Percentiles rank a stretch among this genome's conserved stretches.
These are phyloP conservation scores for Drosophila neonasuta DNA, from an alignment of 2,888 invertebrate species.

Conservation along the genomic window DNA sequence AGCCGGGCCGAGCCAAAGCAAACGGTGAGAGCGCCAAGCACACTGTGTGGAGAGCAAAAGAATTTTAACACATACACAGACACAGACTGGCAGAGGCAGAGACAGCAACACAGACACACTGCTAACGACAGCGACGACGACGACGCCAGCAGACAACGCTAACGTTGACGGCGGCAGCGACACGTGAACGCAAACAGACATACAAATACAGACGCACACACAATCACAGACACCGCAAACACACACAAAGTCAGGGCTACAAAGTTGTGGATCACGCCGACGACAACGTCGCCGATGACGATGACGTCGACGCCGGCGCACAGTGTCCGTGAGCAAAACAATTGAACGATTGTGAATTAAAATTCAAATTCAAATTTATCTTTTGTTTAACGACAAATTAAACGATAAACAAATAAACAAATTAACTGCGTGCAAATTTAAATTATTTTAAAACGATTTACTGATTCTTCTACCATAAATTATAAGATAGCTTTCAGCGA, in stretches of 20 bases:
- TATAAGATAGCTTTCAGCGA: neutral
- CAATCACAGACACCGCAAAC: slow-evolving; percentile 11
- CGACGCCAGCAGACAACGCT: slow-evolving; percentile 20
- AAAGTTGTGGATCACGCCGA: slow-evolving; percentile 68
- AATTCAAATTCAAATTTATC: slow-evolving; percentile 9
- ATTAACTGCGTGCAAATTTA: slow-evolving; percentile 8
- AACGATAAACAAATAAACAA: slow-evolving; percentile 13
- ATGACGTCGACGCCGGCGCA: slow-evolving; percentile 20
- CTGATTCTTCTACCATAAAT: neutral
- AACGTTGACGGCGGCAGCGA: slow-evolving; percentile 40
- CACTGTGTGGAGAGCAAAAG: slow-evolving; percentile 55
- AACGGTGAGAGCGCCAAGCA: slow-evolving; percentile 49
- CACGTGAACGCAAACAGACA: slow-evolving; percentile 54
- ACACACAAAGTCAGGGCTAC: slow-evolving; percentile 58
- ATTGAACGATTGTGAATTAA: slow-evolving; percentile 17
- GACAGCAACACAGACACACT: slow-evolving; percentile 14
- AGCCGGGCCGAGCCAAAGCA: slow-evolving; percentile 51
- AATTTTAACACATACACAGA: slow-evolving; percentile 55
- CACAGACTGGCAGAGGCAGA: neutral
- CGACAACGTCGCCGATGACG: slow-evolving; percentile 1
- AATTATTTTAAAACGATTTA: slow-evolving; percentile 1
- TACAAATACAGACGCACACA: slow-evolving; percentile 9
- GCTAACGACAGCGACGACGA: slow-evolving; percentile 17
- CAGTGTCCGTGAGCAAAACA: slow-evolving; percentile 36
- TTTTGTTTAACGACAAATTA: slow-evolving; percentile 12